These are phyloP conservation scores for Mionectes olivaceus DNA, from an alignment of 2,797 vertebrate genomes.

Conservation along the genomic window DNA sequence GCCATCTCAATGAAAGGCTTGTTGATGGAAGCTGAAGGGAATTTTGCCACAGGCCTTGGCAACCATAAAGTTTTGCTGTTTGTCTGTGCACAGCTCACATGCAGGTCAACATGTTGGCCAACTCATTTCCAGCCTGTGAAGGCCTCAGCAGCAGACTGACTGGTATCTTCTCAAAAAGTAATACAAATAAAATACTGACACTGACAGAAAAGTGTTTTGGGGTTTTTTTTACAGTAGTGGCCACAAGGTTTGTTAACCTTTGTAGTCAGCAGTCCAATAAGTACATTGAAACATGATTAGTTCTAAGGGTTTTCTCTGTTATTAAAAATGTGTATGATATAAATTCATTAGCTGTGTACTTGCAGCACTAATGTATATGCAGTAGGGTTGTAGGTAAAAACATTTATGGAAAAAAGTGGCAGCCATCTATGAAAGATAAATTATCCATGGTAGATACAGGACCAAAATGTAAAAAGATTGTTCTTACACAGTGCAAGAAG, in stretches of 20 bases:
- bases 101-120: not conserved
- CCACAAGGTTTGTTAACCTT: not conserved
- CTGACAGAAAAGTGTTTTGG: not conserved
- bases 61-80: rapidly evolving
- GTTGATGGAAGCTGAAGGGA: rapidly evolving
- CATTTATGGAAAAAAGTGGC: not conserved
- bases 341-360: not conserved
- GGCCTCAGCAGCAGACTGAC: not conserved
- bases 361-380: not conserved
- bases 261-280: not conserved
- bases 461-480: not conserved
- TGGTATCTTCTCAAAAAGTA: not conserved
- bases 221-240: not conserved
- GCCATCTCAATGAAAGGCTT: rapidly evolving
- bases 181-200: not conserved
- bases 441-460: not conserved
- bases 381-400: not conserved
- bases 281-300: not conserved
- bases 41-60: not conserved
- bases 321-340: not conserved
- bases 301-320: not conserved
- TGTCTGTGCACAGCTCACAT: rapidly evolving
- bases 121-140: not conserved
- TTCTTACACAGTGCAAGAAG: not conserved
- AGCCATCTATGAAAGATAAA: not conserved